Evolutionary conservation across 2,888 invertebrate species (phyloP), one percentile per base, ranked within the genome.

Genomic region (Pterostichus madidus): DNA sequence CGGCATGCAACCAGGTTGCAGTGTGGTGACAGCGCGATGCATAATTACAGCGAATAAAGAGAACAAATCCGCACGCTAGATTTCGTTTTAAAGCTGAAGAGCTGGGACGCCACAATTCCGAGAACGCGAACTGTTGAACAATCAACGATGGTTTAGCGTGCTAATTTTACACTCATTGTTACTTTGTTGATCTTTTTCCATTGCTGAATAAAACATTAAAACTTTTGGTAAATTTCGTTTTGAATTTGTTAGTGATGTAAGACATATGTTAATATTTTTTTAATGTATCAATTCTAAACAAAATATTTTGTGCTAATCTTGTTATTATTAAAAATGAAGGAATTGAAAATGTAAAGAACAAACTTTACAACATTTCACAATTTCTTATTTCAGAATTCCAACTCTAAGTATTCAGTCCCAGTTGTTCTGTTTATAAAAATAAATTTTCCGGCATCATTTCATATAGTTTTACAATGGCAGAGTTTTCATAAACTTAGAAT

Each of bases 41-140:
- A 73, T 73, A 73, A 73, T 73, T 73, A 73, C 73, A 4, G 46
- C 10, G 56, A 68, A 68, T n/a, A 73, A 32, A 73, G 49, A 73
- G 39, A 73, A 39, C 35, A 73, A 32, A 73, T 73, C 56, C 17
- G 73, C 73, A 73, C 73, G 73, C 73, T 73, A 73, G 73, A 24
- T 73, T 73, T 46, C 73, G 46, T 46, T 73, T 73, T 73, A 73
- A 73, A 73, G 73, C 73, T 73, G 73, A 73, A 73, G 39, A 46
- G 73, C 73, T 24, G 13, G 15, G 44, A 39, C 24, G 39, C 56
- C 56, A 56, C 56, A 17, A 13, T 56, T 56, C 13, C 8, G 39
- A 6, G 39, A 39, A 39, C 39, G 39, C 56, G 13, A 56, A 13
- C 17, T 56, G n/a, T 56, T 17, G 8, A 56, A 56, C 56, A 56